Evolutionary conservation across 2,113 vertebrate species (phyloP), one percentile per base, ranked within the genome.

Genomic region (Platichthys stellatus): DNA sequence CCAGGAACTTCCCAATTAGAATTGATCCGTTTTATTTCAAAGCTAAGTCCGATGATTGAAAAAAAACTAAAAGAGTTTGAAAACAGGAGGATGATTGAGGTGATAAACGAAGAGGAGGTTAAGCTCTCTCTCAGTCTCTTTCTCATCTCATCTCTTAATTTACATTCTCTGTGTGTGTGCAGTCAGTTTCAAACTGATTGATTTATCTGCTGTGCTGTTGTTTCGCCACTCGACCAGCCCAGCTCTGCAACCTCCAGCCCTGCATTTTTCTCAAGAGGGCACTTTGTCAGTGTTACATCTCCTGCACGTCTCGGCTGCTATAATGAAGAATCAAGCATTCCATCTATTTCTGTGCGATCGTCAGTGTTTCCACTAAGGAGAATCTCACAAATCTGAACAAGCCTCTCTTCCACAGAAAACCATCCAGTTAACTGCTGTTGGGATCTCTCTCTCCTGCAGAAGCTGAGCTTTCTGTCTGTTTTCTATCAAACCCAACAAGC

Each of bases 1-100:
- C 80, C 84, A 86, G 21, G 21, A 83, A 80, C 86, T 73, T 83
- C 74, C 81, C 79, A 90, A 87, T 89, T 86, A 89, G 85, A 83
- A 31, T 6, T 80, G 83, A 89, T 89, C 86, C 76, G 69, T 81
- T 90, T 90, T 82, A 86, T 82, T 91, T 73, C 75, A 82, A 77
- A 86, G 87, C 81, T 40, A 53, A 73, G 54, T 77, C 66, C 49
- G 71, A 72, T n/a, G 20, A 21, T 38, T 20, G 35, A 14, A n/a
- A 63, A 88, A 31, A 31, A 31, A 5, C 26, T 28, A 28, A 3
- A 31, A 31, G 28, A 31, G 31, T 31, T 6, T 7, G 6, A 31
- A 31, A 69, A 61, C 45, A 72, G 72, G 58, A 14, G 72, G 56
- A 56, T 13, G 31, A 54, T 10, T 10, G 62, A 74, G 74, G 63